A percentile compares a stretch with the other conserved stretches of the same genome.
These are phyloP conservation scores for Pseudomyrmex pallidus DNA, from an alignment of 1,140 invertebrate species.

Conservation along the genomic window DNA sequence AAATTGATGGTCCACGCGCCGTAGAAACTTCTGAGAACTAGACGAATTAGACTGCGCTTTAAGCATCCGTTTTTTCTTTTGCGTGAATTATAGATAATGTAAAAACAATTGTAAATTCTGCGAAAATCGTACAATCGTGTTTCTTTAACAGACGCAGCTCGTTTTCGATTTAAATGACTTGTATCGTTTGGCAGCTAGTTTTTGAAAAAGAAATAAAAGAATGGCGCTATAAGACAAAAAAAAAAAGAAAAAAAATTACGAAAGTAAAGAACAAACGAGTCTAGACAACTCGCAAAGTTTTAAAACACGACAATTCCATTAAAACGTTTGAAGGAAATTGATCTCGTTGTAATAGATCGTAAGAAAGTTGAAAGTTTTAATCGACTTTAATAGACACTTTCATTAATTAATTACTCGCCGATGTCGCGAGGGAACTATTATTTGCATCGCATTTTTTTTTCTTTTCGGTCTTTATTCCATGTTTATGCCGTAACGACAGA, in stretches of 20 bases:
- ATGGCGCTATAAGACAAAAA: too few species aligned
- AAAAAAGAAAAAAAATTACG: background rate
- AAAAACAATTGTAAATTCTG: too few species aligned
- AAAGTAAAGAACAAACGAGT: constrained; percentile 22
- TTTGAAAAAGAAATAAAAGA: background rate
- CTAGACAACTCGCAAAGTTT: constrained; percentile 25
- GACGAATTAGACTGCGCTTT: background rate
- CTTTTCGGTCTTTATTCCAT: background rate
- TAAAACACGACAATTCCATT: constrained; percentile 33
- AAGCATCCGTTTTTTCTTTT: background rate
- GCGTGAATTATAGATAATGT: background rate
- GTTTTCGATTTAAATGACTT: constrained; percentile 1
- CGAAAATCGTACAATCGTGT: too few species aligned
- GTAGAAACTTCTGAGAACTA: background rate
- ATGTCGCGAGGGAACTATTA: constrained; percentile 9
- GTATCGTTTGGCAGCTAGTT: background rate
- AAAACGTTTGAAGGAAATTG: constrained; percentile 16
- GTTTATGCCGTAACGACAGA: too few species aligned
- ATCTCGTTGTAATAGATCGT: constrained; percentile 37
- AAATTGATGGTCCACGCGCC: background rate
- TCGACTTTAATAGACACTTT: constrained; percentile 45
- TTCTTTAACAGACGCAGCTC: too few species aligned
- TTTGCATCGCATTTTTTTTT: constrained; percentile 1
- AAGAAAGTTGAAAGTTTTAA: constrained; percentile 46
- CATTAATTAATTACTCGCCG: constrained; percentile 39